Base-by-base conservation (phyloP, 1,140 invertebrate species). In the Diprion similis region DNA sequence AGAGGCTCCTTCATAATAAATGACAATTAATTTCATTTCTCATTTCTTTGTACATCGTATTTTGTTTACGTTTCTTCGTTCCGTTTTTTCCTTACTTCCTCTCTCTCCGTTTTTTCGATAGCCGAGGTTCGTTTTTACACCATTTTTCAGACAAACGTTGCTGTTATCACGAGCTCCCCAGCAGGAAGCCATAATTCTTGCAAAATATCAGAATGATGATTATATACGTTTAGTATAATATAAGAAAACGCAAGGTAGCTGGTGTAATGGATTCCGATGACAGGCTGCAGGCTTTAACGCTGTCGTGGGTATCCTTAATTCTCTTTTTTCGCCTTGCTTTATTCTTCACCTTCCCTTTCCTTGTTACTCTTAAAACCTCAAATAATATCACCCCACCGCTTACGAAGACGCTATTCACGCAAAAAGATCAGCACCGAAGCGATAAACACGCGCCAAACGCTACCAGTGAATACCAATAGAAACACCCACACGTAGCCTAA, bases 361-460 rank as follows among this genome's bases (percentile, higher is more conserved):
- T 15, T 59, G 11, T 59, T 17, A 17, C n/a, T 59, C 51, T 37
- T 37, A 37, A 37, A 37, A 37, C 24, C 24, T 17, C 7, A 59
- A 59, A 59, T 59, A 59, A 59, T 59, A 59, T 59, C 51, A 59
- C 51, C 11, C 51, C 11, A 59, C n/a, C n/a, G 51, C 51, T 59
- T 59, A 0, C n/a, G 6, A 13, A 17, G 4, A 9, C 51, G 51
- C 11, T 59, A 59, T 59, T 59, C n/a, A 59, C 51, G 51, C 11
- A 17, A 59, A 59, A 59, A 59, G 51, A 59, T 59, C 51, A 8
- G 51, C 51, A 59, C n/a, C 51, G 11, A 17, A 59, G 51, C 51
- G 51, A 59, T 59, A 59, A 59, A 59, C 51, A 59, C 51, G 51
- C n/a, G 51, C 11, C 11, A 59, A 59, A 59, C 8, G 51, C n/a